Evolutionary conservation across 2,113 vertebrate species (phyloP).

Genomic region (Psophia crepitans): DNA sequence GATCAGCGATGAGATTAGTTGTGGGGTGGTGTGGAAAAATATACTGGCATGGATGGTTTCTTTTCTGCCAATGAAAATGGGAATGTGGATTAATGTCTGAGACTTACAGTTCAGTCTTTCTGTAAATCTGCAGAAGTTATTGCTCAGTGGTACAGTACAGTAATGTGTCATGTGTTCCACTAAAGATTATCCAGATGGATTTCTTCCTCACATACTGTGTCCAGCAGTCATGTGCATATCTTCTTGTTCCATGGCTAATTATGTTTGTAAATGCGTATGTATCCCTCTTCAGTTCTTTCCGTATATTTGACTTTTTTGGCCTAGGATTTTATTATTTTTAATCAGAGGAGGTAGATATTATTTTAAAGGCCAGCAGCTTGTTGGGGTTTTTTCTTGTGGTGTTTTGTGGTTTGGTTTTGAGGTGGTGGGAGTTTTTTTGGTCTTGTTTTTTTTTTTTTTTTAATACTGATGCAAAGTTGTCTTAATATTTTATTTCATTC

Average conservation of each 20-base stretch:
- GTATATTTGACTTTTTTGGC: neutral
- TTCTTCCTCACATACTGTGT: neutral
- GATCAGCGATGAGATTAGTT: constrained; percentile 14
- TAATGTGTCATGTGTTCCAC: constrained; percentile 6
- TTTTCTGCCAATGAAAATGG: constrained; percentile 4
- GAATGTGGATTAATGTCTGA: neutral
- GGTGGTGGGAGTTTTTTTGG: too few species aligned
- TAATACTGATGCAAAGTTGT: neutral
- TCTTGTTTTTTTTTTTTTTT: neutral
- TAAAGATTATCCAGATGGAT: constrained; percentile 17
- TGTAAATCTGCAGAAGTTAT: constrained; percentile 43
- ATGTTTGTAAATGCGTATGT: neutral
- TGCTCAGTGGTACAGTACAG: neutral
- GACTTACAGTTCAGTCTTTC: constrained; percentile 33
- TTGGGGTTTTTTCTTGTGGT: too few species aligned
- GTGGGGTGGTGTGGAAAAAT: constrained; percentile 22
- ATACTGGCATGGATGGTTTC: neutral
- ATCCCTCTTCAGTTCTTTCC: neutral
- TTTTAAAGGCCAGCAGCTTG: neutral
- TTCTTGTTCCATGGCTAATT: neutral
- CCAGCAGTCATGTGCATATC: neutral
- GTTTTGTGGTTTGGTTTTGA: neutral
- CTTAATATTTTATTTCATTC: neutral
- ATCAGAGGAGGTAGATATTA: neutral
- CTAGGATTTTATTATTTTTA: neutral